Conservation (phyloP, 2,888 invertebrate genomes). For the Chouioia cunea region DNA sequence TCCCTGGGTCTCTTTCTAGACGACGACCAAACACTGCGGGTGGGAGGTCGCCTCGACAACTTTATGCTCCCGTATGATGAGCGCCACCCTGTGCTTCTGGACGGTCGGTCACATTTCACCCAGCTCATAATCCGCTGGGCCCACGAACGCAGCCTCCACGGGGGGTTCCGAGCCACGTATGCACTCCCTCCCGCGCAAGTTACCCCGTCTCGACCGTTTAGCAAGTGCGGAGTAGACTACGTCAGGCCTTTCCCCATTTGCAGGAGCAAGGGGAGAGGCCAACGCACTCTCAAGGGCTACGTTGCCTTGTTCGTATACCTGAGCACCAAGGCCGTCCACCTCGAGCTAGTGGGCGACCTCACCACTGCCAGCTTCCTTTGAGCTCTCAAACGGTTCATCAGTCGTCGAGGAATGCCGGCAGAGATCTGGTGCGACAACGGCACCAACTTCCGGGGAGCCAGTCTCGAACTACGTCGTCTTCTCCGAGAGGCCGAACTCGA, state of each 20-base stretch:
- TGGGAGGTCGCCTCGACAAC: conserved; percentile 20
- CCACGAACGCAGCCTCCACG: conserved; percentile 9
- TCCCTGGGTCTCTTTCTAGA: background rate
- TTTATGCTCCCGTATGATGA: background rate
- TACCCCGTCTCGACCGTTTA: conserved; percentile 20
- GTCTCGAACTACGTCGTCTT: background rate
- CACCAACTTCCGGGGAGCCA: conserved; percentile 45
- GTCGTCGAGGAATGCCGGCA: conserved; percentile 49
- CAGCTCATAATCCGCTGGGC: too few species aligned
- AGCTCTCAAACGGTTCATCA: conserved; percentile 46
- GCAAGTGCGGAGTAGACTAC: conserved; percentile 26
- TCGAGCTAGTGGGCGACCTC: conserved; percentile 50
- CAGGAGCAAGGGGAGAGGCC: conserved; percentile 33
- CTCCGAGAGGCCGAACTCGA: background rate
- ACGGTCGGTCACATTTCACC: background rate
- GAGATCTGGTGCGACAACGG: conserved; percentile 53
- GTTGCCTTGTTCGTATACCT: conserved; percentile 54
- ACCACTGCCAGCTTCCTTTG: conserved; percentile 49
- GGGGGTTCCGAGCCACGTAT: background rate
- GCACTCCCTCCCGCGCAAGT: conserved; percentile 28
- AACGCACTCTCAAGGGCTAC: conserved; percentile 42
- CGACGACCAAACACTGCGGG: background rate
- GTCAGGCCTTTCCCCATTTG: conserved; percentile 34
- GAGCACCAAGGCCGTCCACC: conserved; percentile 51
- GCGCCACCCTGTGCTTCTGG: conserved; percentile 14